Conservation (phyloP, 2,113 vertebrate species). For the Eretmodus cyanostictus region DNA sequence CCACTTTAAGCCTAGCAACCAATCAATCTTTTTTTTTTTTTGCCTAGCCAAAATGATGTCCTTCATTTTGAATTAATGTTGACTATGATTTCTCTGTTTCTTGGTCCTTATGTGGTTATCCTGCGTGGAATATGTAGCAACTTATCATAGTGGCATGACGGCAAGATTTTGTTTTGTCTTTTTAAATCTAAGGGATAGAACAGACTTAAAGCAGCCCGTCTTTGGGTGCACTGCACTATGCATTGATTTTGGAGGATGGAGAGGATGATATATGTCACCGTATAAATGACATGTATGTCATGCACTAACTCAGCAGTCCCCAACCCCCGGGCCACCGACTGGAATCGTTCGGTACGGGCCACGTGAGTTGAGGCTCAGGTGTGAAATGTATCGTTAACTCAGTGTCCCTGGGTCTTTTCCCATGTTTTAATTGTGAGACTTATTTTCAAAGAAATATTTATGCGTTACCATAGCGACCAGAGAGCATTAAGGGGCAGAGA, state of each 20-base stretch:
- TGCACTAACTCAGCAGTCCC: neutral
- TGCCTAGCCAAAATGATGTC: neutral
- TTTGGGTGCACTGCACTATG: neutral
- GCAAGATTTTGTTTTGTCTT: neutral
- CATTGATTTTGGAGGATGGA: neutral
- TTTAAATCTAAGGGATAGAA: neutral
- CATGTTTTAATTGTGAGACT: neutral
- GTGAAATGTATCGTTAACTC: neutral
- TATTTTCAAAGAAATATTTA: neutral
- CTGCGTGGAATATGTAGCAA: neutral
- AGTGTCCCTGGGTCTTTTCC: neutral
- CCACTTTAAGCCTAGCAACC: neutral
- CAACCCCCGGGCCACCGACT: neutral
- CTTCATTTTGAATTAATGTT: neutral
- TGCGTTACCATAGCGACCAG: neutral
- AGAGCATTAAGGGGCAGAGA: neutral
- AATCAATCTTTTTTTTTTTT: neutral
- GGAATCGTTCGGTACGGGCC: neutral
- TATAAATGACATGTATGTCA: neutral
- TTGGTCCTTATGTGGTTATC: neutral
- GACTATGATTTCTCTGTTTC: constrained; percentile 1
- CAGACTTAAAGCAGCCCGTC: neutral
- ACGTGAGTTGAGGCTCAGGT: neutral
- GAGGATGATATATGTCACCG: neutral
- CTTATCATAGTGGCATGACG: neutral